These are phyloP conservation scores for Scomber japonicus DNA, from an alignment of 2,113 vertebrate genomes.

Conservation along the genomic window DNA sequence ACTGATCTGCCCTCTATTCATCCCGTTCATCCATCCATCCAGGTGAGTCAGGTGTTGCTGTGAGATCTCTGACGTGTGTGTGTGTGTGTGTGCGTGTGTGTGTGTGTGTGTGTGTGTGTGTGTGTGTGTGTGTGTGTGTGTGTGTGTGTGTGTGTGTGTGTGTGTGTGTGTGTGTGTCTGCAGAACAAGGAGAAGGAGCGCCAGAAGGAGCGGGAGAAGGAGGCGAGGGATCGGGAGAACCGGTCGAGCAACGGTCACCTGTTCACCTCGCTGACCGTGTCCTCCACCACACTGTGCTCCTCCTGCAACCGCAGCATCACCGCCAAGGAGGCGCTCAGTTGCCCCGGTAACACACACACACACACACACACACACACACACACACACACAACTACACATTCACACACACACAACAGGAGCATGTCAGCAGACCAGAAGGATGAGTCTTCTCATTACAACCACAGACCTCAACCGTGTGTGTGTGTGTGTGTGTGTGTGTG, in stretches of 20 bases:
- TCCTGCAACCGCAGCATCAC: conserved; percentile 97
- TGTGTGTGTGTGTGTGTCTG: background rate
- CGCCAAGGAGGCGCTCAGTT: conserved; percentile 94
- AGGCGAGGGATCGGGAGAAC: conserved; percentile 91
- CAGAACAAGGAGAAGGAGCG: conserved; percentile 92
- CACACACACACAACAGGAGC: background rate
- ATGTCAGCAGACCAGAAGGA: background rate
- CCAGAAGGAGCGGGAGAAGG: conserved; percentile 90
- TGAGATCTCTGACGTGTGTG: background rate
- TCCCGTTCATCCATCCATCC: background rate
- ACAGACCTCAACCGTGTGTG: no score
- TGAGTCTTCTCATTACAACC: no score
- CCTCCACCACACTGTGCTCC: conserved; percentile 93
- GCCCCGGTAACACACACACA: conserved; percentile 86
- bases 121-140: background rate
- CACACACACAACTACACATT: no score
- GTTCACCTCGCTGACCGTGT: conserved; percentile 94
- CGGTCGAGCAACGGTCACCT: conserved; percentile 93
- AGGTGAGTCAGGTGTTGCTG: background rate
- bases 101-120: no score
- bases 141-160: no score
- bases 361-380: no score
- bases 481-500: no score
- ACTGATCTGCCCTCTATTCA: no score
- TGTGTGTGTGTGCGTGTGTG: background rate